Conservation (phyloP, 2,797 vertebrate genomes). For the Pseudopleuronectes americanus region DNA sequence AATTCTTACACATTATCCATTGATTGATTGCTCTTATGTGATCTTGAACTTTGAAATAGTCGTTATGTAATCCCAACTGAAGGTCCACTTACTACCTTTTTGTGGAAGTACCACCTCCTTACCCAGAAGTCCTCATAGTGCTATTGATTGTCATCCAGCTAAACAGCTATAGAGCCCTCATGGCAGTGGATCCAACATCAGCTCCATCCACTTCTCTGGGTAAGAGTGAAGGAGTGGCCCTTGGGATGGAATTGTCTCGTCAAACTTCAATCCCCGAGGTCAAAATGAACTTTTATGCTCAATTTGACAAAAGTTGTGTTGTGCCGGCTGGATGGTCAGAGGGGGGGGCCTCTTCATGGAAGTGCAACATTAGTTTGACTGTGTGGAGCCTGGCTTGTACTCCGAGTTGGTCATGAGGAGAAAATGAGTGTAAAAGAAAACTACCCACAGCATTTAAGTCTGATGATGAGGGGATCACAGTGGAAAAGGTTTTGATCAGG, state of each 20-base stretch:
- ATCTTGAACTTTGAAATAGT: not conserved
- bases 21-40: not conserved
- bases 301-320: not conserved
- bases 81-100: not conserved
- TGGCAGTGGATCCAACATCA: not conserved
- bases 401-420: slow-evolving; percentile 32
- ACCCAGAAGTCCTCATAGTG: not conserved
- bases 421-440: slow-evolving; percentile 35
- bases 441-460: slow-evolving; percentile 14
- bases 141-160: not conserved
- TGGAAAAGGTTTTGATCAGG: slow-evolving; percentile 15
- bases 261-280: slow-evolving; percentile 1
- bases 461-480: slow-evolving; percentile 36
- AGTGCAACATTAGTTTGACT: slow-evolving; percentile 26
- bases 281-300: slow-evolving; percentile 2
- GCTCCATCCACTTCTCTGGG: not conserved
- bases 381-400: slow-evolving; percentile 7
- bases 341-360: not conserved
- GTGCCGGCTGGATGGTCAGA: not conserved
- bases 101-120: no score
- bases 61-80: not conserved
- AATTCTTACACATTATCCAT: not conserved
- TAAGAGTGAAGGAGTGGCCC: not conserved
- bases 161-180: not conserved
- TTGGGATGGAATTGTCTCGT: not conserved